A percentile compares a stretch with the other conserved stretches of the same genome.
Evolutionary conservation across 2,888 invertebrate species (phyloP).

Genomic region (Nasonovia ribisnigri): DNA sequence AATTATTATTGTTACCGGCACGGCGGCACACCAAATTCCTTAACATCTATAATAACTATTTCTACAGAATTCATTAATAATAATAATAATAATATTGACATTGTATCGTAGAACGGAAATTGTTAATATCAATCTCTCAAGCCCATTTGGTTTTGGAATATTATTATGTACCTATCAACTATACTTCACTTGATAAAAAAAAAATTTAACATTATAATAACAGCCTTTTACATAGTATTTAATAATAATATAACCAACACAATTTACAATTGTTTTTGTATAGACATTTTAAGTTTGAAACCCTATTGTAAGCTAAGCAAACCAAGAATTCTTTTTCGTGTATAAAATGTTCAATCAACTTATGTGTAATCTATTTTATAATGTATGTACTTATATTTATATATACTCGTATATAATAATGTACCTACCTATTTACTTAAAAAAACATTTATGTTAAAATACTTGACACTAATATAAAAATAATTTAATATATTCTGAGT

Average conservation of each 20-base stretch:
- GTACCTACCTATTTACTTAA: too few species aligned
- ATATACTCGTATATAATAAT: too few species aligned
- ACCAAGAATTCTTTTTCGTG: too few species aligned
- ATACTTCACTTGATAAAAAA: not conserved
- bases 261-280: not conserved
- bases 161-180: not conserved
- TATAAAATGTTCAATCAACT: too few species aligned
- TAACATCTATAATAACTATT: not conserved
- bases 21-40: not conserved
- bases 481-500: too few species aligned
- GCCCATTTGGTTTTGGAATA: not conserved
- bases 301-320: not conserved
- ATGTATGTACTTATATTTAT: too few species aligned
- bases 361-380: too few species aligned
- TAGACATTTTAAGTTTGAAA: not conserved
- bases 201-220: not conserved
- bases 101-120: not conserved
- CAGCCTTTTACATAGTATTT: not conserved
- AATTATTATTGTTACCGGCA: not conserved
- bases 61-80: not conserved
- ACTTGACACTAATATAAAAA: too few species aligned
- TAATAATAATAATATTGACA: not conserved
- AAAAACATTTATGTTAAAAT: too few species aligned
- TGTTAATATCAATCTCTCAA: not conserved
- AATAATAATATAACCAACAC: not conserved